These are phyloP conservation scores for Acrocera orbiculus DNA, from an alignment of 2,888 invertebrate species.

Conservation along the genomic window DNA sequence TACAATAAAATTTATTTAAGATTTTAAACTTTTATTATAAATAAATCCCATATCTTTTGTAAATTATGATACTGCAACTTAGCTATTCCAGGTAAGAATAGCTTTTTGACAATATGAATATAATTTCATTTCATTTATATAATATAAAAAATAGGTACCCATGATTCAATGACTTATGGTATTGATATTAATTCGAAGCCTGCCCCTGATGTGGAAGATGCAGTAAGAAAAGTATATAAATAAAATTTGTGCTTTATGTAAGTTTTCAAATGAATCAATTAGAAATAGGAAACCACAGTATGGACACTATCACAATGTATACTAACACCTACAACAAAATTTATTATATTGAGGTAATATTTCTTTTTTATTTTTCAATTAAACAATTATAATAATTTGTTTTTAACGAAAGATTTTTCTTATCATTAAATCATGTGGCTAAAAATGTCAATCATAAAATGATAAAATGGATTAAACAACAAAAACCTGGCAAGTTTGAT, in stretches of 20 bases:
- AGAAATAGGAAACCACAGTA: slow-evolving; percentile 36
- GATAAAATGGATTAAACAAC: slow-evolving; percentile 31
- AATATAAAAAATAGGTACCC: slow-evolving; percentile 45
- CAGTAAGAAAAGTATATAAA: slow-evolving; percentile 41
- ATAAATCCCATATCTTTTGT: slow-evolving; percentile 42
- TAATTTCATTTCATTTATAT: slow-evolving; percentile 1
- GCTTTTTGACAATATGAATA: slow-evolving; percentile 11
- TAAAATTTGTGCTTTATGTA: slow-evolving; percentile 36
- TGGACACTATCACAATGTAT: slow-evolving; percentile 69
- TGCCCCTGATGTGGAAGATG: slow-evolving; percentile 55
- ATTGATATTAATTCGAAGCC: slow-evolving; percentile 46
- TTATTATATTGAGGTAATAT: slow-evolving; percentile 37
- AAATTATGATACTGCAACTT: slow-evolving; percentile 44
- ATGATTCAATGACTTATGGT: slow-evolving; percentile 67
- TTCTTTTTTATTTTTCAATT: background rate
- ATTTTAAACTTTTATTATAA: no score
- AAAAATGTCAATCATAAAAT: slow-evolving; percentile 35
- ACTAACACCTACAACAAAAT: slow-evolving; percentile 49
- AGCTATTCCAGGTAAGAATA: slow-evolving; percentile 64
- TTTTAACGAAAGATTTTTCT: slow-evolving; percentile 33
- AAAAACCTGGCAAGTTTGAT: slow-evolving; percentile 34
- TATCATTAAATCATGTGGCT: slow-evolving; percentile 36
- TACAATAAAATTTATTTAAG: no score
- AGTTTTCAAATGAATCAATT: slow-evolving; percentile 40
- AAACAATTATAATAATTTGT: background rate